Evolutionary conservation across 2,797 vertebrate genomes (phyloP).

Genomic region (Clarias laeviceps): DNA sequence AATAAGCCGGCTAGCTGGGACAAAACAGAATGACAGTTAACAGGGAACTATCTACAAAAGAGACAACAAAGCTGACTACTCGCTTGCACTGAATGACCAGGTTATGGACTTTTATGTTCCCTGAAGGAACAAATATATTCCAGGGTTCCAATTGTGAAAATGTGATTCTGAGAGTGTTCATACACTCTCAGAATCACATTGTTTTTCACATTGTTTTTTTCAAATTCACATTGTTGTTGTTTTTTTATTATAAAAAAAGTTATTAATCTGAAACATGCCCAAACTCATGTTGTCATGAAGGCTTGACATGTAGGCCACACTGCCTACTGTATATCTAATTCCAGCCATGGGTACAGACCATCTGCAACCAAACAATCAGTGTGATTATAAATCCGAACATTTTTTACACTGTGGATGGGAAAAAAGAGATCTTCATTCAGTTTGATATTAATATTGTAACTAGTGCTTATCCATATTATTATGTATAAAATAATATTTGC

Average conservation of each 20-base stretch:
- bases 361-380: neutral
- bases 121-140: no score
- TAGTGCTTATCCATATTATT: neutral
- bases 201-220: neutral
- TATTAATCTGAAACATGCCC: neutral
- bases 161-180: no score
- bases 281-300: neutral
- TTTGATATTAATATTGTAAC: neutral
- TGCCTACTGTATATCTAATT: neutral
- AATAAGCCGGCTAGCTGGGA: no score
- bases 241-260: neutral
- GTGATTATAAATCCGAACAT: neutral
- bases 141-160: no score
- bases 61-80: no score
- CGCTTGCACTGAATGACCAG: no score
- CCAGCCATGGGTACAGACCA: neutral
- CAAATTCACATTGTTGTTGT: no score
- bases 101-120: no score
- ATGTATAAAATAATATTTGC: neutral
- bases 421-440: neutral
- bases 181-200: no score
- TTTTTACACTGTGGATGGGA: neutral
- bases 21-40: no score
- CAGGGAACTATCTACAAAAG: no score
- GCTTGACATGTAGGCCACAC: neutral